Evolutionary conservation across 2,797 vertebrate genomes (phyloP), one percentile per base, ranked within the genome.

Genomic region (Arnoldichthys spilopterus): DNA sequence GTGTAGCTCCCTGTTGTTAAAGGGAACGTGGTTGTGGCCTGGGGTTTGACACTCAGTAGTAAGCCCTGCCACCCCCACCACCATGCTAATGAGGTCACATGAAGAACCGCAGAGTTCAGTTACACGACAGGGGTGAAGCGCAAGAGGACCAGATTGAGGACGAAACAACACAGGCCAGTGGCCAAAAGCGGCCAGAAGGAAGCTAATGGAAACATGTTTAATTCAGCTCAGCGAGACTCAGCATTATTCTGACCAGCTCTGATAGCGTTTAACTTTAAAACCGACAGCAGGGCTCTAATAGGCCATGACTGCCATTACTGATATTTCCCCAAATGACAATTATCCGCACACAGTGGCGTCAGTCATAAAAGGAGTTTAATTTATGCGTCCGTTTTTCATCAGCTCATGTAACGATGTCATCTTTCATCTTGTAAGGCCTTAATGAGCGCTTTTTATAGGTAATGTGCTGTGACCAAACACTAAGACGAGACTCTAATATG

Each of bases 21-120:
- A n/a, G 18, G 37, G 70, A 24, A 81, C 81, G 77, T 85, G 88
- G 87, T 82, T 73, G 68, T 28, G 66, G 72, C 88, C 88, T 74
- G 80, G 77, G 80, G 85, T 87, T 84, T 85, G 87, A 86, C 83
- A 81, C 87, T 82, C 84, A 62, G 74, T 78, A 84, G 88, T 83
- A 77, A 83, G 54, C 76, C 24, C 73, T 74, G 40, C 77, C 78
- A 56, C 68, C 67, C 78, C 86, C 20, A 71, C 87, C 84, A 87
- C 82, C 87, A 83, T 82, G 85, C 85, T 91, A 92, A 93, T 93
- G 90, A 93, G 91, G 89, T 92, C 90, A 90, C 91, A 89, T 87
- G 83, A 88, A 40, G 20, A 90, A 91, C 91, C 86, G 88, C 86
- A 90, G 85, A 88, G 86, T n/a, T 88, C 87, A 77, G 84, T 90